Evolutionary conservation across 1,140 invertebrate species (phyloP), one percentile per base, ranked within the genome.

Genomic region (Listronotus bonariensis): DNA sequence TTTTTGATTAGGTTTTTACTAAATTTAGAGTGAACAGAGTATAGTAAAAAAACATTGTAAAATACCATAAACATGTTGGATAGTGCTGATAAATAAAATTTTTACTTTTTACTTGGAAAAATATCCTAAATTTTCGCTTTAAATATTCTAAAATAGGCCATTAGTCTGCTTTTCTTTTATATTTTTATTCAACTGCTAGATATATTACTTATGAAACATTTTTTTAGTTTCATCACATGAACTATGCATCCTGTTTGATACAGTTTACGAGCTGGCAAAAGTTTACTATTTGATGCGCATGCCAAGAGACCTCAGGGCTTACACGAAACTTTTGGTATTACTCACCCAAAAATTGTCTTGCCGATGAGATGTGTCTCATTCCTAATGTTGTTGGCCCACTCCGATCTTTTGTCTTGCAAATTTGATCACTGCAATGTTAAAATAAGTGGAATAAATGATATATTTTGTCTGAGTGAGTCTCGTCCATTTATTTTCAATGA

Each of bases 401-500:
- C 49, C 17, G 69, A 71, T 42, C 34, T 68, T 11, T 8, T 40
- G 20, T 62, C 55, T 3, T 12, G 18, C 8, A 36, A 46, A 6
- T 52, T 68, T 11, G 63, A 71, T 41, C 43, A 68, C 46, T 68
- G 61, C 55, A 55, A 26, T 6, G 66, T 68, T 7, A 71, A 71
- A 57, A 26, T 71, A 31, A 65, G 26, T 17, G 69, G 63, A 34
- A 55, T 71, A n/a, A 48, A 59, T n/a, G 67, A 66, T 43, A 71
- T 71, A 60, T 61, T 71, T 40, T 40, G 52, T 43, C 10, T 67
- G 20, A 20, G 40, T 1, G 14, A 48, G 15, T 31, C 15, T n/a
- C 15, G 45, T 18, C 18, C 45, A 6, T 9, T 48, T 9, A 1
- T 20, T 12, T 14, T 48, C 3, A 15, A 9, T 20, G 14, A 14